These are phyloP conservation scores for Clamator glandarius DNA, from an alignment of 2,797 vertebrate species.

Conservation along the genomic window DNA sequence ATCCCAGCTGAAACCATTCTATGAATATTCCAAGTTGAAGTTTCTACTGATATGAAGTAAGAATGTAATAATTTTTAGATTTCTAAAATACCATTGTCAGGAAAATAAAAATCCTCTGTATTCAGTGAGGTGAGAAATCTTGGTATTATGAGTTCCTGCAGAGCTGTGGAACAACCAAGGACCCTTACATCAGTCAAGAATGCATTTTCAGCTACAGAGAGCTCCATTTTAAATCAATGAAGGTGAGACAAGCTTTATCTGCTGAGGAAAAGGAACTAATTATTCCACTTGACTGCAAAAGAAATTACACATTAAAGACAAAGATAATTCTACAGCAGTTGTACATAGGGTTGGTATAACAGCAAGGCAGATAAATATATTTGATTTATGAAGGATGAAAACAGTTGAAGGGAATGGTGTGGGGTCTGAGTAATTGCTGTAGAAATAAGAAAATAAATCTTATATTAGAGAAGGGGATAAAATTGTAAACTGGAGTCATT, in stretches of 20 bases:
- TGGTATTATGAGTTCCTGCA: neutral
- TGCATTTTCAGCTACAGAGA: neutral
- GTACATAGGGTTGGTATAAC: neutral
- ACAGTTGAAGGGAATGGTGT: neutral
- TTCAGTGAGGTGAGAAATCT: conserved; percentile 11
- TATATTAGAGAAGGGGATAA: neutral
- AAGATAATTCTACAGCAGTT: conserved; percentile 10
- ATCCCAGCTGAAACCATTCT: neutral
- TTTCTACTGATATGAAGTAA: neutral
- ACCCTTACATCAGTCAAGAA: neutral
- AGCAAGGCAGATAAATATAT: conserved; percentile 11
- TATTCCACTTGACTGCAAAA: conserved; percentile 44
- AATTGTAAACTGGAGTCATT: neutral
- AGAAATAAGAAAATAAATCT: neutral
- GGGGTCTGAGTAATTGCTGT: neutral
- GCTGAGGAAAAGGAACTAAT: conserved; percentile 40
- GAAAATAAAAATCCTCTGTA: neutral
- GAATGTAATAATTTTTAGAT: neutral
- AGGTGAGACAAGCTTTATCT: neutral
- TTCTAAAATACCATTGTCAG: neutral
- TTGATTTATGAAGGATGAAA: neutral
- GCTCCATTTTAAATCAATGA: neutral
- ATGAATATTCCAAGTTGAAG: neutral
- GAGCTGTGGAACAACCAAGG: neutral
- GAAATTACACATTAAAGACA: conserved; percentile 19